Percentiles rank a stretch among this genome's conserved stretches.
phyloP scores from a whole-genome alignment of 37 sponge, comb jelly and placozoan genomes.

The Corticium candelabrum region DNA sequence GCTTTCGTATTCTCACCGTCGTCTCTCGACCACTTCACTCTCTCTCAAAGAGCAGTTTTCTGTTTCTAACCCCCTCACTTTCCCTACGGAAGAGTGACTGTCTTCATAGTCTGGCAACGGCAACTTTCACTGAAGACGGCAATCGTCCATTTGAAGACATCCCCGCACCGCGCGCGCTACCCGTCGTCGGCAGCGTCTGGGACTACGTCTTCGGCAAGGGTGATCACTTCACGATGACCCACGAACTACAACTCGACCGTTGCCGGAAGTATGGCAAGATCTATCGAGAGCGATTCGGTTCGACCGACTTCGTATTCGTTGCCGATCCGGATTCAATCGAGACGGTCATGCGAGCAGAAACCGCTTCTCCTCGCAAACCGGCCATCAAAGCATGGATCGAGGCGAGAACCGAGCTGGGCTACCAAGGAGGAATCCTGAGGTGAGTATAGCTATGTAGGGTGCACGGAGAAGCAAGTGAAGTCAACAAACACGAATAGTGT shows the following conservation, averaged over 20 bases:
- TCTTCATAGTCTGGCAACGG: background rate
- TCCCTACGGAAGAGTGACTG: too few relatives aligned
- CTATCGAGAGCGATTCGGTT: background rate
- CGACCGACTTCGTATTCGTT: background rate
- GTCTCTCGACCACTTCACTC: too few relatives aligned
- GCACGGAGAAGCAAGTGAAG: too few relatives aligned
- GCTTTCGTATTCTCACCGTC: too few relatives aligned
- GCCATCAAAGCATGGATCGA: background rate
- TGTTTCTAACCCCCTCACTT: too few relatives aligned
- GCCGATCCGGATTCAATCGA: background rate
- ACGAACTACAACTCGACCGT: background rate
- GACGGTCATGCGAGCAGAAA: background rate
- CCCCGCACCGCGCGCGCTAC: background rate
- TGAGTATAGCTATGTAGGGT: background rate
- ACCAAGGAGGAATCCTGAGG: background rate
- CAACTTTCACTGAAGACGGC: background rate
- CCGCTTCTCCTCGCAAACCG: background rate
- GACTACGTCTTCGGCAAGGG: conserved; percentile 1
- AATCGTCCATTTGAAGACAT: background rate
- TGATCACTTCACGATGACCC: background rate
- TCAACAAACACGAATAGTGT: too few relatives aligned
- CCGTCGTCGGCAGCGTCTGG: background rate
- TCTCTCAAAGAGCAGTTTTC: too few relatives aligned
- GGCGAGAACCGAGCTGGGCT: background rate
- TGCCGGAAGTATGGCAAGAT: background rate